Percentiles rank a stretch among this genome's conserved stretches.
Conservation (phyloP, 2,113 vertebrate genomes). For the Cepphus grylle region DNA sequence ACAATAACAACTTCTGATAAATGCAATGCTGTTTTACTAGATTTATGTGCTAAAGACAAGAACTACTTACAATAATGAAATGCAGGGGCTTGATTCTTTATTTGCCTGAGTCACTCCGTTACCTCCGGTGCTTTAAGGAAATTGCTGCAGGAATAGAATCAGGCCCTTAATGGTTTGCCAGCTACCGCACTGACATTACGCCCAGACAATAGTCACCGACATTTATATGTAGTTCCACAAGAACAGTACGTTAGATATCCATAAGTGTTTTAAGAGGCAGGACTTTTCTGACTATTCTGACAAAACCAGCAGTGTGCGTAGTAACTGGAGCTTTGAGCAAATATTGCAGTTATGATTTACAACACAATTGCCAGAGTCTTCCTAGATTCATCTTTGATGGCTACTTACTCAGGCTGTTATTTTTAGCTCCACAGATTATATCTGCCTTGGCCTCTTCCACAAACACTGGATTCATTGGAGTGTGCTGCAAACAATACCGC, state of each 20-base stretch:
- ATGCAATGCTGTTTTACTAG: background rate
- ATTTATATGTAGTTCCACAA: background rate
- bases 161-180: background rate
- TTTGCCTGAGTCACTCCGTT: background rate
- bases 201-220: background rate
- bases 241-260: background rate
- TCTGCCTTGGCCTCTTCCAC: constrained; percentile 37
- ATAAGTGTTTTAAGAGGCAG: constrained; percentile 18
- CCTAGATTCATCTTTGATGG: background rate
- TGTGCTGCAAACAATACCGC: constrained; percentile 31
- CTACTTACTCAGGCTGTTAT: constrained; percentile 38
- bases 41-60: background rate
- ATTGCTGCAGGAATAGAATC: background rate
- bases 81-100: background rate
- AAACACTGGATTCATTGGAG: constrained; percentile 43
- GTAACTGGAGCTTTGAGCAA: constrained; percentile 13
- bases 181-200: background rate
- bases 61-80: background rate
- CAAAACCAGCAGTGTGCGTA: background rate
- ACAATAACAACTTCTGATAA: background rate
- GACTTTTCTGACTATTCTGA: background rate
- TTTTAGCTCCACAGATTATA: constrained; percentile 23
- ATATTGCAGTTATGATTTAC: constrained; percentile 15
- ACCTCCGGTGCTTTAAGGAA: background rate
- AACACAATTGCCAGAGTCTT: background rate